Evolutionary conservation across 2,113 vertebrate genomes (phyloP), one percentile per base, ranked within the genome.

Genomic region (Oncorhynchus nerka): DNA sequence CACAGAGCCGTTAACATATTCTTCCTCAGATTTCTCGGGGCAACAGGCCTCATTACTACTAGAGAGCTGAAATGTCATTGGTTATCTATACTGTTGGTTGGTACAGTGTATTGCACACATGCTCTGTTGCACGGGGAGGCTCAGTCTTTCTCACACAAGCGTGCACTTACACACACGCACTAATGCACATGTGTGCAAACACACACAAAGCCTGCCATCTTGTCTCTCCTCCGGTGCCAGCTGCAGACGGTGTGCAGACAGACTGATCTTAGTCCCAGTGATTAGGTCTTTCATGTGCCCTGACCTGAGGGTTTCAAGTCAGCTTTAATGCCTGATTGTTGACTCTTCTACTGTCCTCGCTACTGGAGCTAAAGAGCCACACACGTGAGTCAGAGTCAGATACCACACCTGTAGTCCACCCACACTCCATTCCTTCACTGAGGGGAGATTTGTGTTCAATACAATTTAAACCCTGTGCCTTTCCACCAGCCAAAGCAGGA

Each of bases 271-370:
- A 49, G 16, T 19, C 59, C 30, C 55, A 49, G 49, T 68, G 70
- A 19, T 70, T 45, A 70, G 20, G 69, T 7, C 75, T 82, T 77
- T 84, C 57, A 84, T 81, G 48, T 75, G 67, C 90, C 88, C 71
- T 85, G 86, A 82, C 82, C 74, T 81, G 26, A 77, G 82, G 83
- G 91, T 93, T 91, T 90, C 89, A 93, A 92, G 89, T 90, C 90
- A 89, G 68, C 82, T 85, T 90, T 92, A 92, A 92, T 90, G 79
- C 89, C 80, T 85, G 83, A 85, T 70, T 2, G 9, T 45, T 45
- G 39, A 82, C 64, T 90, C 79, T 81, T 80, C 84, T 80, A 75
- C 79, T 75, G 79, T 82, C 77, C 49, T 77, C 45, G 66, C 78
- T 81, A 82, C 77, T 84, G 79, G 68, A 78, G 55, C 70, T 64